These are phyloP conservation scores for Pterois miles DNA, from an alignment of 2,797 vertebrate genomes.

Conservation along the genomic window DNA sequence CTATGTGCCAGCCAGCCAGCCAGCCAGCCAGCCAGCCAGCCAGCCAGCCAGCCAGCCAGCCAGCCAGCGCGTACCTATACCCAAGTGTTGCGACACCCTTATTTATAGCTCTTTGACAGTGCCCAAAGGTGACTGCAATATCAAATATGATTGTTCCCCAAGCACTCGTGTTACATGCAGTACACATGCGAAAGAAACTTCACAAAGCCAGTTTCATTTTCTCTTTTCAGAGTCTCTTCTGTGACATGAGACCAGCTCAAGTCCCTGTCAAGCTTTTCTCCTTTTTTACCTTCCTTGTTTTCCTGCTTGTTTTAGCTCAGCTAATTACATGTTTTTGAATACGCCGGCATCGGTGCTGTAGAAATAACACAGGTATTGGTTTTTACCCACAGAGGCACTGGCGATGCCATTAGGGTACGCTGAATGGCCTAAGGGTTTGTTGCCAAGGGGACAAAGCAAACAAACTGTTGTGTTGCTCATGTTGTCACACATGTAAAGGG, in stretches of 20 bases:
- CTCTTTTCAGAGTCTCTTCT: slow-evolving; percentile 65
- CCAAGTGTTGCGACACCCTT: slow-evolving; percentile 81
- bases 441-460: slow-evolving; percentile 89
- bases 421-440: slow-evolving; percentile 87
- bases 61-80: slow-evolving; percentile 58
- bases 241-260: slow-evolving; percentile 42
- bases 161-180: slow-evolving; percentile 50
- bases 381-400: slow-evolving; percentile 73
- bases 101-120: slow-evolving; percentile 85
- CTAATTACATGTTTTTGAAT: slow-evolving; percentile 44
- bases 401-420: slow-evolving; percentile 79
- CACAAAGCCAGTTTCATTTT: slow-evolving; percentile 82
- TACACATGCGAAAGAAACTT: slow-evolving; percentile 77
- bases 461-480: slow-evolving; percentile 85
- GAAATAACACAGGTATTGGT: slow-evolving; percentile 63
- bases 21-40: too few species aligned
- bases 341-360: slow-evolving; percentile 30
- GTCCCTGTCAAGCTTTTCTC: slow-evolving; percentile 34
- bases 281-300: slow-evolving; percentile 30
- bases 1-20: slow-evolving; percentile 61
- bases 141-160: slow-evolving; percentile 77
- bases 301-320: slow-evolving; percentile 35
- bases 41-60: too few species aligned
- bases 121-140: slow-evolving; percentile 81
- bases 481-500: slow-evolving; percentile 83